Base-by-base conservation (phyloP, 1,140 invertebrate species). In the Brevipalpus yothersi region DNA sequence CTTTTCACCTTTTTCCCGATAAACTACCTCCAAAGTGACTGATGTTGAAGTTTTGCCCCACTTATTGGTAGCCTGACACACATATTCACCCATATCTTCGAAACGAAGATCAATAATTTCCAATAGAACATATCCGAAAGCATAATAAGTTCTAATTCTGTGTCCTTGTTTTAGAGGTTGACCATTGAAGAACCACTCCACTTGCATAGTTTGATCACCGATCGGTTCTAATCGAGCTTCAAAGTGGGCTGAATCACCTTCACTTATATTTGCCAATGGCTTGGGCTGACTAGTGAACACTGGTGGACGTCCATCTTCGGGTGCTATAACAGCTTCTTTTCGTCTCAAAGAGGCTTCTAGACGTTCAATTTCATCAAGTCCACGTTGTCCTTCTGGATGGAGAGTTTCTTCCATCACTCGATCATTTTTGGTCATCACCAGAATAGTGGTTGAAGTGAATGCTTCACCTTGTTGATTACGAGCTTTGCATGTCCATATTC, bases 91-190 rank as follows among this genome's bases (percentile, higher is more conserved):
- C 7, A 21, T 15, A 21, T 60, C 58, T 41, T n/a, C 21, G 12
- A 13, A 54, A 10, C 13, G 13, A n/a, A 60, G 17, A 17, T 55
- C 10, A 9, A 21, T 19, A 15, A 60, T 60, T n/a, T 49, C 47
- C 1, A 99, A 71, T 0, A 92, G 92, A 61, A 95, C 88, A 68
- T 93, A 93, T 53, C 91, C 91, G 70, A 94, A 94, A 68, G 94
- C 93, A 70, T 90, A 91, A 76, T 92, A 92, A 41, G 83, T 85
- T 61, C 88, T 92, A 57, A 88, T 92, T 70, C 90, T 79, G 42
- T 86, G 90, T 74, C 86, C 90, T 42, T 86, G 86, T 78, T 90
- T 84, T 60, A 77, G 60, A 15, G 72, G 72, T 54, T 69, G 68
- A 43, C 75, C 76, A 65, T 78, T 77, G 58, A 67, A 69, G 64